A percentile compares a stretch with the other conserved stretches of the same genome.
These are phyloP conservation scores for Harmothoe impar DNA, from an alignment of 2,888 invertebrate genomes.

Conservation along the genomic window DNA sequence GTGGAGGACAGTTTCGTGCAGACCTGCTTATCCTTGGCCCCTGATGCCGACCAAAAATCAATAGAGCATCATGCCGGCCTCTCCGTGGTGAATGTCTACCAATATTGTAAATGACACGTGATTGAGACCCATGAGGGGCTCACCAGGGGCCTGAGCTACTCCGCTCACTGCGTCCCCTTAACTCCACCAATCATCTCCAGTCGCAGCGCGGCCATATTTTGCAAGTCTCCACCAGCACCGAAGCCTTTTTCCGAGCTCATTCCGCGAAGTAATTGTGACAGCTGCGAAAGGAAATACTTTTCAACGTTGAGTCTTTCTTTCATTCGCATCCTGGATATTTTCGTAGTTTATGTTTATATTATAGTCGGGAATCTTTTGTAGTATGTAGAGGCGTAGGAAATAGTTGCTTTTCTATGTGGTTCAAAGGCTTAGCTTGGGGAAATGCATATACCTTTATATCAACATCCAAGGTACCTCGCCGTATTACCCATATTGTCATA, in stretches of 20 bases:
- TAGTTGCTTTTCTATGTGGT: no score
- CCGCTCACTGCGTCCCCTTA: slow-evolving; percentile 4
- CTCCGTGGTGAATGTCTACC: slow-evolving; percentile 55
- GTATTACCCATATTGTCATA: no score
- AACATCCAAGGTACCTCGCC: no score
- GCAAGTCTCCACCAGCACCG: slow-evolving; percentile 1
- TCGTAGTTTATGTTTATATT: no score
- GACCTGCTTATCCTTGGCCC: slow-evolving; percentile 33
- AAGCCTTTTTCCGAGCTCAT: slow-evolving; percentile 5
- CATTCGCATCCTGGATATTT: neutral
- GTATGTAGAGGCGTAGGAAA: no score
- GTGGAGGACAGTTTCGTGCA: neutral
- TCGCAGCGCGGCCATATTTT: slow-evolving; percentile 3
- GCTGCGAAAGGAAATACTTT: slow-evolving; percentile 8
- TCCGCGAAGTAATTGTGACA: slow-evolving; percentile 2
- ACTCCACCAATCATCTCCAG: neutral
- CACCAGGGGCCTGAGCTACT: neutral
- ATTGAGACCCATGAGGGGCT: slow-evolving; percentile 39
- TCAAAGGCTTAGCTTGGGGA: no score
- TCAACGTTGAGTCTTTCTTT: neutral
- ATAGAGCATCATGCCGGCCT: slow-evolving; percentile 36
- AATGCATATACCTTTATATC: no score
- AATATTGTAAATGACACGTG: slow-evolving; percentile 57
- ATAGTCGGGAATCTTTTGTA: no score
- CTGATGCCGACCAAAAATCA: slow-evolving; percentile 20